phyloP scores from a whole-genome alignment of 2,888 invertebrate genomes.

The Argyresthia albistria region DNA sequence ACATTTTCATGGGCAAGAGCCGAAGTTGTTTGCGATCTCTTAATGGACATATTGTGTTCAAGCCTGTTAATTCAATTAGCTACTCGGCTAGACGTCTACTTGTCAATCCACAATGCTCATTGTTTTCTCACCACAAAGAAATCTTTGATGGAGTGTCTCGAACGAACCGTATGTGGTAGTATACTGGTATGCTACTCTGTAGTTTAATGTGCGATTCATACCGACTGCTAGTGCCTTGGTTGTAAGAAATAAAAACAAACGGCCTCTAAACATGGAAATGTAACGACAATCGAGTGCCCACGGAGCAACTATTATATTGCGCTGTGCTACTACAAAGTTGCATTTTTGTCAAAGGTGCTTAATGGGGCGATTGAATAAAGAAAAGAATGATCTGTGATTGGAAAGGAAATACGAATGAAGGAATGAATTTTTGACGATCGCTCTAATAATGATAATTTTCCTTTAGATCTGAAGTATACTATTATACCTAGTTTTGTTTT shows the following conservation, averaged over 20 bases:
- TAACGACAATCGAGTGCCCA: neutral
- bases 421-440: too few species aligned
- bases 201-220: neutral
- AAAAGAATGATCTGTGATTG: too few species aligned
- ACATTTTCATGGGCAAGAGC: too few species aligned
- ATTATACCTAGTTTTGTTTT: too few species aligned
- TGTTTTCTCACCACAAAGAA: slow-evolving; percentile 44
- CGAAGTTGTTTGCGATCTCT: slow-evolving; percentile 12
- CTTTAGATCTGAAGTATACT: too few species aligned
- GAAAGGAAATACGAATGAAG: too few species aligned
- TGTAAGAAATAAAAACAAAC: neutral
- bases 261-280: neutral
- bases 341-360: too few species aligned
- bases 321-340: neutral
- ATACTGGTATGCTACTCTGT: neutral
- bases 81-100: slow-evolving; percentile 26
- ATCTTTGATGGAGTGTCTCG: slow-evolving; percentile 22
- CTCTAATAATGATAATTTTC: too few species aligned
- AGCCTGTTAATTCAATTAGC: slow-evolving; percentile 62
- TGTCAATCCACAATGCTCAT: slow-evolving; percentile 45
- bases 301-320: neutral
- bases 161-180: slow-evolving; percentile 6
- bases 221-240: neutral
- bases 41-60: slow-evolving; percentile 61
- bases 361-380: too few species aligned